A percentile compares a stretch with the other conserved stretches of the same genome.
Evolutionary conservation across 2,888 invertebrate species (phyloP).

Genomic region (Hyles lineata): DNA sequence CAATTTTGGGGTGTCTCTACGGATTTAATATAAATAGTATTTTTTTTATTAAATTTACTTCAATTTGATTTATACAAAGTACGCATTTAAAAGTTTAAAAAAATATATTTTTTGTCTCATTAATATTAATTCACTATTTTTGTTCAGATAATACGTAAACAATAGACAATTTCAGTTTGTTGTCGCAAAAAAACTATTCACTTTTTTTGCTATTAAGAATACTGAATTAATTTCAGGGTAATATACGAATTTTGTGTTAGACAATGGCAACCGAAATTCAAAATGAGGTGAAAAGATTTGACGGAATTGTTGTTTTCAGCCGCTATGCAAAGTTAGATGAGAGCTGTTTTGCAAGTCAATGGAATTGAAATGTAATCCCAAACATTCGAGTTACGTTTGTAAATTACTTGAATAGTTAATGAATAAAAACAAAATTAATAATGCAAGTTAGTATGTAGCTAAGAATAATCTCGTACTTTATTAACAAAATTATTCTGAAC

Average conservation of each 20-base stretch:
- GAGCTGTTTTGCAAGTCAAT: conserved; percentile 68
- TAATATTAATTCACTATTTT: too few species aligned
- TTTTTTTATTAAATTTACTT: background rate
- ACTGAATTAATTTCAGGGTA: too few species aligned
- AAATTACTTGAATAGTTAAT: conserved; percentile 20
- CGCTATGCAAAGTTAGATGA: conserved; percentile 35
- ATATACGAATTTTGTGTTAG: background rate
- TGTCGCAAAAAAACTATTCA: too few species aligned
- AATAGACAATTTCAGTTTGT: too few species aligned
- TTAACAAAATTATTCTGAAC: conserved; percentile 16
- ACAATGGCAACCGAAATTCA: background rate
- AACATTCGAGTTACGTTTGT: conserved; percentile 26
- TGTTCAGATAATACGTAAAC: too few species aligned
- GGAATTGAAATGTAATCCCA: conserved; percentile 29
- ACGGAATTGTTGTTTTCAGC: conserved; percentile 27
- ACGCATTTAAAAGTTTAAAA: too few species aligned
- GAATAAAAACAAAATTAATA: background rate
- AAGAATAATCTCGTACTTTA: background rate
- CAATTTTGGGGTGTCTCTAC: conserved; percentile 3
- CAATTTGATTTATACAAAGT: background rate
- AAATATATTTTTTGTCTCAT: too few species aligned
- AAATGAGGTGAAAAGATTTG: conserved; percentile 17
- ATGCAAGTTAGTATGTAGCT: background rate
- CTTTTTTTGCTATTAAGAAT: too few species aligned
- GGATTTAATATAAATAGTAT: background rate